Evolutionary conservation across 2,797 vertebrate species (phyloP).

Genomic region (Enteromius trimaculatus): DNA sequence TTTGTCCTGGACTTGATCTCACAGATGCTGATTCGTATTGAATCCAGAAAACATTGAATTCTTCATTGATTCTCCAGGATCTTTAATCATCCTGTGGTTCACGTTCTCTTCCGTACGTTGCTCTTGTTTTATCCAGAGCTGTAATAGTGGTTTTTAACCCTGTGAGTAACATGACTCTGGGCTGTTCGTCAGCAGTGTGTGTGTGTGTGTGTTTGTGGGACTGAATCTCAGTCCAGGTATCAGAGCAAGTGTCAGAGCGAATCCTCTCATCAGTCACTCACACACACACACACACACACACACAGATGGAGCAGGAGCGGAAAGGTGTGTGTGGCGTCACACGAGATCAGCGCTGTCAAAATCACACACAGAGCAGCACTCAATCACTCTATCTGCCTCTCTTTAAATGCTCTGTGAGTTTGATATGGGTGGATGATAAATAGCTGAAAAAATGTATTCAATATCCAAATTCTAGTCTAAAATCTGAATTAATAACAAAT

Average conservation of each 20-base stretch:
- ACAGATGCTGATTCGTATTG: neutral
- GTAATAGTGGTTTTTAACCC: neutral
- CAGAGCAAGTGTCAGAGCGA: slow-evolving; percentile 54
- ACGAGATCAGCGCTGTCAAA: neutral
- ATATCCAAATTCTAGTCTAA: neutral
- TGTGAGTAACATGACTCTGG: neutral
- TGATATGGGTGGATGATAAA: neutral
- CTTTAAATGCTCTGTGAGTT: neutral
- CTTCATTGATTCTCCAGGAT: neutral
- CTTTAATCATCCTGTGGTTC: neutral
- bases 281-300: neutral
- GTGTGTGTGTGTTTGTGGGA: slow-evolving; percentile 2
- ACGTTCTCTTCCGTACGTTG: neutral
- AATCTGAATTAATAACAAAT: neutral
- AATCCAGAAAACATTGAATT: neutral
- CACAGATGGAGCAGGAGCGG: neutral
- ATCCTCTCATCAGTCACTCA: slow-evolving; percentile 55
- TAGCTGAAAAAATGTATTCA: neutral
- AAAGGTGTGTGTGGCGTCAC: neutral
- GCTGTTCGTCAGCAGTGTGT: neutral
- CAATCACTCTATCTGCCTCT: neutral
- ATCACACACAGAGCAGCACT: neutral
- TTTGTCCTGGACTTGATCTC: neutral
- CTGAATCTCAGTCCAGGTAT: slow-evolving; percentile 58
- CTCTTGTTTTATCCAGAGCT: neutral